phyloP scores from a whole-genome alignment of 2,797 vertebrate genomes.

The Squalus acanthias region DNA sequence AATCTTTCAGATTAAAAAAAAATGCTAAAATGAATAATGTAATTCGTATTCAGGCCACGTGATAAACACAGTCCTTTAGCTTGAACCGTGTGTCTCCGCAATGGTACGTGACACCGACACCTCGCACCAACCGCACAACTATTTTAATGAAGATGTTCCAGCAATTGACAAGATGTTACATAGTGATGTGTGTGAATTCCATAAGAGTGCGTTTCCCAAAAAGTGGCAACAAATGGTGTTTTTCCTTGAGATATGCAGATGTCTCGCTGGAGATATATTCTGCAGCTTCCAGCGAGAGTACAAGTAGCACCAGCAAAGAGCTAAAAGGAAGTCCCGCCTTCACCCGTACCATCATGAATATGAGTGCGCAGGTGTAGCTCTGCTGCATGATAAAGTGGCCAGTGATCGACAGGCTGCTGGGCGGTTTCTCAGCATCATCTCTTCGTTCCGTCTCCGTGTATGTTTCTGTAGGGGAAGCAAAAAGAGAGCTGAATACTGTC shows the following conservation, averaged over 20 bases:
- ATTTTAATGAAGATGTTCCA: not conserved
- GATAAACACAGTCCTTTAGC: not conserved
- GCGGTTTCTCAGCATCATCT: not conserved
- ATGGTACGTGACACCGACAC: too few relatives aligned
- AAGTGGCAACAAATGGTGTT: too few relatives aligned
- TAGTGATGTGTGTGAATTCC: not conserved
- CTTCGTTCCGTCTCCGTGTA: not conserved
- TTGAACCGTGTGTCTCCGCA: not conserved
- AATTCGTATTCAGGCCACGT: too few relatives aligned
- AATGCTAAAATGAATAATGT: not conserved
- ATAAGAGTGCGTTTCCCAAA: not conserved
- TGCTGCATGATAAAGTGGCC: constrained; percentile 65
- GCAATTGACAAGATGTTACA: not conserved
- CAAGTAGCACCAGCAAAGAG: not conserved
- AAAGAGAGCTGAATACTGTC: not conserved
- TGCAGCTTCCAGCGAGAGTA: not conserved
- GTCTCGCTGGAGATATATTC: not conserved
- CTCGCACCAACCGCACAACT: not conserved
- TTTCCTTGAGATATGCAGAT: not conserved
- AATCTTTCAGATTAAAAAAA: not conserved
- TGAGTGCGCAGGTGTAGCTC: constrained; percentile 67
- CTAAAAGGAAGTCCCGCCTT: too few relatives aligned
- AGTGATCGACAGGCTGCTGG: constrained; percentile 54
- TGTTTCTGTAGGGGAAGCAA: not conserved
- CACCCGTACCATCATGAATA: constrained; percentile 67